Evolutionary conservation across 2,888 invertebrate genomes (phyloP), one percentile per base, ranked within the genome.

Genomic region (Agrilus cyanescens): DNA sequence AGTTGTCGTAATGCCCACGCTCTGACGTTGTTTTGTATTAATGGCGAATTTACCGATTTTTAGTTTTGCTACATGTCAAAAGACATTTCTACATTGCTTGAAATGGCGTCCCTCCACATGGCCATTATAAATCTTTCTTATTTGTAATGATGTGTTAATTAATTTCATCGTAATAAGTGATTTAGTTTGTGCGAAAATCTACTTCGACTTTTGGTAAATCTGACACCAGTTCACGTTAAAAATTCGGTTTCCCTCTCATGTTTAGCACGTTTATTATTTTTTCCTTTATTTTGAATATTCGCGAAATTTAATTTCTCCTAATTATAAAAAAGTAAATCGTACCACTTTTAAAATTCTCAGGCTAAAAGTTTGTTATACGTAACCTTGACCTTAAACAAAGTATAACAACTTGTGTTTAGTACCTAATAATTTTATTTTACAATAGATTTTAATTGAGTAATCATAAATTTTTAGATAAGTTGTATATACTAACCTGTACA

Each of bases 401-500:
- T 25, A 25, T 25, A 25, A 25, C 2, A 25, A 25, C 2, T 25
- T 25, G 8, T 25, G 25, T n/a, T n/a, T n/a, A n/a, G n/a, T 34
- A 34, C 10, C 13, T 10, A 34, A 10, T 12, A 34, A 36, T 41
- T 37, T 41, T 41, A 37, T 41, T 32, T 35, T 40, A 15, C 33
- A 39, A 39, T n/a, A n/a, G n/a, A n/a, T n/a, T n/a, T n/a, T n/a
- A n/a, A n/a, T n/a, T n/a, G n/a, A 35, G 32, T 34, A 30, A 32
- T 40, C 25, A 40, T n/a, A n/a, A n/a, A n/a, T 40, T 75, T 74
- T 68, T 75, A 73, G 65, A 76, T 76, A 73, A 68, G 71, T 75
- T 82, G 82, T 83, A 83, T 75, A 83, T 83, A 83, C 76, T 75
- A 61, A 73, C 75, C 75, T 83, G 82, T 82, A 82, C 72, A 82